Evolutionary conservation across 2,888 invertebrate species (phyloP).

Genomic region (Sinelater perroti): DNA sequence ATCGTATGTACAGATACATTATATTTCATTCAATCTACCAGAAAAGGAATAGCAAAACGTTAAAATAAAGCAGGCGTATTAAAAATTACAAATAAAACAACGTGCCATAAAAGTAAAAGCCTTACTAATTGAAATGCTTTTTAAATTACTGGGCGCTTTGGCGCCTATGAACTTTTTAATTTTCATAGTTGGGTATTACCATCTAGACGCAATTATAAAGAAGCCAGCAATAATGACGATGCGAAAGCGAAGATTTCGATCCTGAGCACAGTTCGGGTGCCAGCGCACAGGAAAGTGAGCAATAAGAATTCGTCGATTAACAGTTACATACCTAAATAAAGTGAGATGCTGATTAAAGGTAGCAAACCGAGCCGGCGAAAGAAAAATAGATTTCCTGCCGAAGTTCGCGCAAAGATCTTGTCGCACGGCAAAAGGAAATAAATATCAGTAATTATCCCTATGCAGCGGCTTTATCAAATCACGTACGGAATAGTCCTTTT

Average conservation of each 20-base stretch:
- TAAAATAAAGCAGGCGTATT: too few relatives aligned
- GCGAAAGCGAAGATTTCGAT: neutral
- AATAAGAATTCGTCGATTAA: neutral
- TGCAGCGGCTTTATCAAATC: conserved; percentile 33
- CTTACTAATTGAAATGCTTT: too few relatives aligned
- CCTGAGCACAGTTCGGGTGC: neutral
- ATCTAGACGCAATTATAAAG: too few relatives aligned
- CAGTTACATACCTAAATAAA: neutral
- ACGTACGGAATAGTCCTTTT: conserved; percentile 42
- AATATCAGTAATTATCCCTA: conserved; percentile 34
- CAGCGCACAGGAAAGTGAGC: neutral
- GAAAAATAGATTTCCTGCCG: conserved; percentile 19
- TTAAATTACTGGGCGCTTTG: too few relatives aligned
- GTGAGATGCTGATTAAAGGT: conserved; percentile 1
- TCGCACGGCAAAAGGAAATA: conserved; percentile 21
- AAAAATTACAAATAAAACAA: too few relatives aligned
- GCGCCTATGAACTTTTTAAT: too few relatives aligned
- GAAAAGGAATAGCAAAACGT: too few relatives aligned
- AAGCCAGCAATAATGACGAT: neutral
- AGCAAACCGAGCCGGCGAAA: neutral
- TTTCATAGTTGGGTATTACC: too few relatives aligned
- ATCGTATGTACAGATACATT: too few relatives aligned
- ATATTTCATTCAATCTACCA: too few relatives aligned
- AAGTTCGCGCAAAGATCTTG: conserved; percentile 5
- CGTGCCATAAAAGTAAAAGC: too few relatives aligned